These are phyloP conservation scores for Myopa testacea DNA, from an alignment of 2,888 invertebrate genomes.

Conservation along the genomic window DNA sequence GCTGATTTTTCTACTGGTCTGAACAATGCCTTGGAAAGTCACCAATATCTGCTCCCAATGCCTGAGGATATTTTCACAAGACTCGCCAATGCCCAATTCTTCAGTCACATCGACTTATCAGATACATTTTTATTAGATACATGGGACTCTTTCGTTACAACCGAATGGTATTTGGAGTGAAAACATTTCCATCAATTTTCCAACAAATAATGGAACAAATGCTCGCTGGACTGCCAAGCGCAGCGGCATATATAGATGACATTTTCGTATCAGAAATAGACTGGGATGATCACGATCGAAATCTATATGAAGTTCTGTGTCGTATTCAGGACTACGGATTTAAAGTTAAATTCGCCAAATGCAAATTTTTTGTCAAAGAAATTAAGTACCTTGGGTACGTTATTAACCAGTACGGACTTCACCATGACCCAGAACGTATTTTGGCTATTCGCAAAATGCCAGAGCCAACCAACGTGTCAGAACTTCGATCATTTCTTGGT, in stretches of 20 bases:
- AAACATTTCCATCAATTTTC: conserved; percentile 41
- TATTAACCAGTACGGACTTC: conserved; percentile 39
- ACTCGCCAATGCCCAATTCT: conserved; percentile 28
- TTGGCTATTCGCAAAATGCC: conserved; percentile 44
- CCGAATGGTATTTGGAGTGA: background rate
- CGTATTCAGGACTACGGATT: conserved; percentile 43
- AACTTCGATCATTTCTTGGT: conserved; percentile 48
- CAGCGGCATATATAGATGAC: conserved; percentile 41
- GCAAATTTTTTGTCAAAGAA: conserved; percentile 38
- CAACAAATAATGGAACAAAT: conserved; percentile 44
- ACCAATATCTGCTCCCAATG: conserved; percentile 46
- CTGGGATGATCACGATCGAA: conserved; percentile 39
- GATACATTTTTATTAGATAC: conserved; percentile 41
- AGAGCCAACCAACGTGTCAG: conserved; percentile 43
- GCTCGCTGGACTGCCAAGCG: conserved; percentile 37
- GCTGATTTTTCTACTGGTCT: conserved; percentile 46
- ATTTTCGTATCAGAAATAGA: conserved; percentile 41
- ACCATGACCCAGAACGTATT: conserved; percentile 43
- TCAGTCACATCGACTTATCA: conserved; percentile 28
- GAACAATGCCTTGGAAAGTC: conserved; percentile 35
- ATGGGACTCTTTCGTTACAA: conserved; percentile 36
- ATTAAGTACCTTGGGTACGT: conserved; percentile 34
- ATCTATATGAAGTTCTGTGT: conserved; percentile 38
- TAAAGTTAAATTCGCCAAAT: conserved; percentile 42
- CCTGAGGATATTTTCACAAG: conserved; percentile 47